Evolutionary conservation across 2,113 vertebrate genomes (phyloP).

Genomic region (Synchiropus splendidus): DNA sequence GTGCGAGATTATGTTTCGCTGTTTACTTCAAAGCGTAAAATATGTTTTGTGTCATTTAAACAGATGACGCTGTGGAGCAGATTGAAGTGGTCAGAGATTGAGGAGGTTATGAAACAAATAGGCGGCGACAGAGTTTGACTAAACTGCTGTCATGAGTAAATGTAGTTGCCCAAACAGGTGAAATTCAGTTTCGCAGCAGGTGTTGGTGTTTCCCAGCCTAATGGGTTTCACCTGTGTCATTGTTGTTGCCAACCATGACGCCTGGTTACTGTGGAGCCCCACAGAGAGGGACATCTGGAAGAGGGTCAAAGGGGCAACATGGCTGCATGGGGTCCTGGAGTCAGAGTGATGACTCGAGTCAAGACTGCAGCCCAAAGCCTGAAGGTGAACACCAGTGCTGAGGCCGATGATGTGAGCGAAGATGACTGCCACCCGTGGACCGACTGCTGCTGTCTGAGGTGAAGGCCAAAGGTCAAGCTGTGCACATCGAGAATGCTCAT

Average conservation of each 20-base stretch:
- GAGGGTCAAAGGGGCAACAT: constrained; percentile 24
- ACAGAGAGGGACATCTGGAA: constrained; percentile 51
- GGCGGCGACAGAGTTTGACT: too few relatives aligned
- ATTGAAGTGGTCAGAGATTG: too few relatives aligned
- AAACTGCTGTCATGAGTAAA: too few relatives aligned
- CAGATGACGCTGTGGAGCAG: too few relatives aligned
- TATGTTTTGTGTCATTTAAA: too few relatives aligned
- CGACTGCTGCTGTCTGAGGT: constrained; percentile 10
- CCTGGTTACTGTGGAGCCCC: constrained; percentile 29
- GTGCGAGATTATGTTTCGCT: too few relatives aligned
- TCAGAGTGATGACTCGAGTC: constrained; percentile 17
- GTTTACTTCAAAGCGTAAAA: too few relatives aligned
- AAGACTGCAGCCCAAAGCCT: constrained; percentile 8
- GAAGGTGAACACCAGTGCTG: constrained; percentile 1
- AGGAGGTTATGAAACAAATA: too few relatives aligned
- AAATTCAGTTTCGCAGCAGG: too few relatives aligned
- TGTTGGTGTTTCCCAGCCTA: too few relatives aligned
- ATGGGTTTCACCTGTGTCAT: background rate
- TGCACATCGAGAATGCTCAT: constrained; percentile 15
- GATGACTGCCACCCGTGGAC: background rate
- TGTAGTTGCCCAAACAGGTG: too few relatives aligned
- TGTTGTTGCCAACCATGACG: constrained; percentile 26
- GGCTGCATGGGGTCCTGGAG: constrained; percentile 5
- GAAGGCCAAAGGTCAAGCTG: constrained; percentile 5
- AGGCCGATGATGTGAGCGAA: background rate